These are phyloP conservation scores for Notiomystis cincta DNA, from an alignment of 2,113 vertebrate species.

Conservation along the genomic window DNA sequence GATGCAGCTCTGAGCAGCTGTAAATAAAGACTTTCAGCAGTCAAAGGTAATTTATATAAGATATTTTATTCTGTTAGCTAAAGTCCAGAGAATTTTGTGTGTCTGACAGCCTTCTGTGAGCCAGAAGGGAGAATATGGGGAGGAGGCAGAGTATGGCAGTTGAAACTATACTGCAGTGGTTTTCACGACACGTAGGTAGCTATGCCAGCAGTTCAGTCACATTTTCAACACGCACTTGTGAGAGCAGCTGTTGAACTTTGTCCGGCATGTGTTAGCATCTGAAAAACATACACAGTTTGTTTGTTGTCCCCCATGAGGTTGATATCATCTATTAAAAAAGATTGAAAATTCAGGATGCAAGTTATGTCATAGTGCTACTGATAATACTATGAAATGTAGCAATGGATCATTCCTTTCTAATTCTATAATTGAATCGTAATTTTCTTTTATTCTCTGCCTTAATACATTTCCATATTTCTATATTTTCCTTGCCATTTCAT, in stretches of 20 bases:
- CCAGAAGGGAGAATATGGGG: neutral
- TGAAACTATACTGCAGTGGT: neutral
- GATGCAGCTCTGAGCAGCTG: conserved; percentile 40
- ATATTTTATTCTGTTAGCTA: conserved; percentile 36
- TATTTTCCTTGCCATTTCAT: neutral
- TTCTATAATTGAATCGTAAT: neutral
- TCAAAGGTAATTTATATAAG: conserved; percentile 50
- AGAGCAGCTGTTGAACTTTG: conserved; percentile 32
- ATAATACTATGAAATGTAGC: neutral
- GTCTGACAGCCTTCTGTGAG: conserved; percentile 28
- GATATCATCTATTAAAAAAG: neutral
- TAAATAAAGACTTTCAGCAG: conserved; percentile 58
- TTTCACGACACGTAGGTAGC: neutral
- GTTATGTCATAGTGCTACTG: neutral
- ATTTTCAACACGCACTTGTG: neutral
- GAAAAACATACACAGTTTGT: neutral
- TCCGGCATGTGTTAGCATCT: neutral
- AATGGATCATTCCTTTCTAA: neutral
- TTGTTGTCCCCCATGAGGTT: neutral
- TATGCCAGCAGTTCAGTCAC: neutral
- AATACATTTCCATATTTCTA: neutral
- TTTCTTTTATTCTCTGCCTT: neutral
- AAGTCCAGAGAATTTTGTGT: neutral
- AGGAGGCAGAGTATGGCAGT: neutral
- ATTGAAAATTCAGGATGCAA: neutral